Conservation (phyloP, 2,113 vertebrate species). For the Melanerpes aurifrons region DNA sequence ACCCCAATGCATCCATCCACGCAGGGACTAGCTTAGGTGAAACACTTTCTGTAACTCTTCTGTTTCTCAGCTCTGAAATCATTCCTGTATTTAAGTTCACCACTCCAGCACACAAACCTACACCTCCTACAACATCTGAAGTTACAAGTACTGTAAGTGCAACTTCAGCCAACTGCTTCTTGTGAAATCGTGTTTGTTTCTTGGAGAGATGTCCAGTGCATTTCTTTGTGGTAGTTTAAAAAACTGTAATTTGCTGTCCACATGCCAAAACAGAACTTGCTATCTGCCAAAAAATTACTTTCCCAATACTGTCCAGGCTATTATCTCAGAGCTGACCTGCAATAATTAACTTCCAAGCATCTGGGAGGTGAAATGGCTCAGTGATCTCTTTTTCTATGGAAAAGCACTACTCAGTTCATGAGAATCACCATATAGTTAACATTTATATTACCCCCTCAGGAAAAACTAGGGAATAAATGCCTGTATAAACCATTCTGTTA, state of each 20-base stretch:
- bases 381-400: not conserved
- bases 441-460: not conserved
- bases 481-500: not conserved
- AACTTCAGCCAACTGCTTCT: slow-evolving; percentile 23
- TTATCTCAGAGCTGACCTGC: slow-evolving; percentile 68
- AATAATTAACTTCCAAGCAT: slow-evolving; percentile 37
- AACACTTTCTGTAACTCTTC: not conserved
- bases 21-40: not conserved
- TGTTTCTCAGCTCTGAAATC: not conserved
- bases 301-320: slow-evolving; percentile 56
- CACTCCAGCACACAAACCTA: not conserved
- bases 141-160: slow-evolving; percentile 49
- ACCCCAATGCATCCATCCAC: not conserved
- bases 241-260: slow-evolving; percentile 40
- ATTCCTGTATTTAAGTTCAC: not conserved
- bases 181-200: slow-evolving; percentile 60
- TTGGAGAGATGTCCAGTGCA: slow-evolving; percentile 8
- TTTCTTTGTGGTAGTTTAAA: slow-evolving; percentile 39
- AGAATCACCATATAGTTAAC: not conserved
- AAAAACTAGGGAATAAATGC: not conserved
- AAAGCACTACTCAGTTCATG: not conserved
- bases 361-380: slow-evolving; percentile 36
- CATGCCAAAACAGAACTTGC: slow-evolving; percentile 36
- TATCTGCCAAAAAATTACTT: slow-evolving; percentile 66
- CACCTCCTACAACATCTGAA: slow-evolving; percentile 13